Evolutionary conservation across 2,113 vertebrate species (phyloP).

Genomic region (Pristiophorus japonicus): DNA sequence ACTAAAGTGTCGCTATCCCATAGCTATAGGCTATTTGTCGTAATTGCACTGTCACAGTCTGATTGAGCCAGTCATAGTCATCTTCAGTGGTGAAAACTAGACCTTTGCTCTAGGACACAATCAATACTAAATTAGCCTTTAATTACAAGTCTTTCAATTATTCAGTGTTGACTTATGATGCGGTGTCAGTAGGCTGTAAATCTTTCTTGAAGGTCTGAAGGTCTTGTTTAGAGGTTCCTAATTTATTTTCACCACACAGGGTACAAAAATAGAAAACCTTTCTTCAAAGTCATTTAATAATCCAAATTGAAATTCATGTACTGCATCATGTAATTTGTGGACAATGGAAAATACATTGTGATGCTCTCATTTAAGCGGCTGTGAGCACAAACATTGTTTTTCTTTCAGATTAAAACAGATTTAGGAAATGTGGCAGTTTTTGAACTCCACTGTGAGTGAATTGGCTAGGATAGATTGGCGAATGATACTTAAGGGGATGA

Average conservation of each 20-base stretch:
- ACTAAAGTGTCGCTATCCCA: slow-evolving; percentile 39
- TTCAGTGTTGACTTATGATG: slow-evolving; percentile 58
- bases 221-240: slow-evolving; percentile 33
- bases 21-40: slow-evolving; percentile 40
- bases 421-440: background rate
- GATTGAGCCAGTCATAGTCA: slow-evolving; percentile 41
- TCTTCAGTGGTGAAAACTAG: slow-evolving; percentile 40
- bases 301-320: slow-evolving; percentile 7
- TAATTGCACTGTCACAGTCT: slow-evolving; percentile 43
- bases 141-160: slow-evolving; percentile 67
- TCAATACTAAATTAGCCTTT: slow-evolving; percentile 67
- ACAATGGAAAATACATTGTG: background rate
- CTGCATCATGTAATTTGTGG: background rate
- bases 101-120: slow-evolving; percentile 51
- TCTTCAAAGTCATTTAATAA: slow-evolving; percentile 23
- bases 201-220: slow-evolving; percentile 42
- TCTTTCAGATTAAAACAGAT: background rate
- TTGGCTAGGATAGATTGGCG: no score
- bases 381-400: background rate
- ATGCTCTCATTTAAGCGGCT: background rate
- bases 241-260: slow-evolving; percentile 31
- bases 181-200: slow-evolving; percentile 47
- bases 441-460: background rate
- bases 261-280: slow-evolving; percentile 43
- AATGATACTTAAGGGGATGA: no score